Conservation (phyloP, 2,797 vertebrate genomes). For the Helostoma temminkii region DNA sequence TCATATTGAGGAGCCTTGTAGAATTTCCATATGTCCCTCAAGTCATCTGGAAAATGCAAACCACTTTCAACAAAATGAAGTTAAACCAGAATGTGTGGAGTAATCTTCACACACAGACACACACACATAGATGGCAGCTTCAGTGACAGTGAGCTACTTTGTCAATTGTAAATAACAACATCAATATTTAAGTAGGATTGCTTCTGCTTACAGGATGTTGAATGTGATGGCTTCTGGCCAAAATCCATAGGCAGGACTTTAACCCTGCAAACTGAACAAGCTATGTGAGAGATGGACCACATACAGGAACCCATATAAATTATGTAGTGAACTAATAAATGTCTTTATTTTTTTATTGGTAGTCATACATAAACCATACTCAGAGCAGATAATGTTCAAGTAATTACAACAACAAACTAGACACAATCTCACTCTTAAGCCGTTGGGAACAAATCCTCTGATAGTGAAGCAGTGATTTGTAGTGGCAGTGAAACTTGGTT, state of each 20-base stretch:
- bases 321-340: neutral
- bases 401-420: neutral
- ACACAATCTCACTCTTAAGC: neutral
- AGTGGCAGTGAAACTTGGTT: neutral
- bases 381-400: neutral
- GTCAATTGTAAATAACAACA: conserved; percentile 21
- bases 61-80: conserved; percentile 6
- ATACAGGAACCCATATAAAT: neutral
- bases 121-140: conserved; percentile 2
- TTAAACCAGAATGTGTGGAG: neutral
- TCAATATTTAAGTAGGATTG: conserved; percentile 38
- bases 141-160: conserved; percentile 2
- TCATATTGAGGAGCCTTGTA: conserved; percentile 2
- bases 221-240: conserved; percentile 21
- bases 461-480: neutral
- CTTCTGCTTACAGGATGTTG: conserved; percentile 15
- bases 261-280: conserved; percentile 10
- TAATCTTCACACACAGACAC: neutral
- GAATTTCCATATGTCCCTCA: neutral
- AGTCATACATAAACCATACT: neutral
- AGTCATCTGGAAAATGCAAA: conserved; percentile 20
- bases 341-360: neutral
- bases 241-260: conserved; percentile 7
- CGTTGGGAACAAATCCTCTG: neutral
- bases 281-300: neutral